Percentiles rank a stretch among this genome's conserved stretches.
Conservation (phyloP, 2,888 invertebrate genomes). For the Drosophila flavopinicola region DNA sequence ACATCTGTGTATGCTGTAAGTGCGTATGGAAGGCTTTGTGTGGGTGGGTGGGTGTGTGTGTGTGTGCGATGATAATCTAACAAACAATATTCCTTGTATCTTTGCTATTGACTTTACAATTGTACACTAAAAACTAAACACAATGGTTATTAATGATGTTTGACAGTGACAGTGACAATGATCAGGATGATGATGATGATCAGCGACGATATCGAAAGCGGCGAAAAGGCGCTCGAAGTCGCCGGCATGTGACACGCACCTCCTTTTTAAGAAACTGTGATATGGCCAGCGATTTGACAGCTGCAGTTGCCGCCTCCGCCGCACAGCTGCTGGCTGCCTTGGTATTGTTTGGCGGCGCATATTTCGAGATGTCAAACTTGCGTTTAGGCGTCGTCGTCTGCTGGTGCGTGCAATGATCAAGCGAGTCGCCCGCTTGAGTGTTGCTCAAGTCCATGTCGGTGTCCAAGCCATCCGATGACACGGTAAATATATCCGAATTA, state of each 20-base stretch:
- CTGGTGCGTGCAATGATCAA: constrained; percentile 65
- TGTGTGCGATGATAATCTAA: too few relatives aligned
- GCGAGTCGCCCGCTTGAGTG: constrained; percentile 72
- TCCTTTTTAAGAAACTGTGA: constrained; percentile 83
- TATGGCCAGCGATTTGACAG: constrained; percentile 80
- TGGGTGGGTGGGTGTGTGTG: too few relatives aligned
- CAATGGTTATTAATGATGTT: constrained; percentile 19
- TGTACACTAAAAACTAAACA: constrained; percentile 44
- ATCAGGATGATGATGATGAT: constrained; percentile 46
- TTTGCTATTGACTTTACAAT: constrained; percentile 32
- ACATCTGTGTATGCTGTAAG: too few relatives aligned
- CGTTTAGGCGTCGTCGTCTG: constrained; percentile 70
- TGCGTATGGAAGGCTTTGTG: too few relatives aligned
- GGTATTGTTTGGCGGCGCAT: constrained; percentile 74
- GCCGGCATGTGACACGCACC: constrained; percentile 82
- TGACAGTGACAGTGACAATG: constrained; percentile 19
- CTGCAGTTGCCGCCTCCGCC: constrained; percentile 80
- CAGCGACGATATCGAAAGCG: constrained; percentile 83
- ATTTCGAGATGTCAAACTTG: constrained; percentile 80
- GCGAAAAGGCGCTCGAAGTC: constrained; percentile 81
- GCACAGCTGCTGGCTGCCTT: constrained; percentile 74
- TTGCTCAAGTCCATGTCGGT: constrained; percentile 83
- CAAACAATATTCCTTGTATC: too few relatives aligned
- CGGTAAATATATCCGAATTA: constrained; percentile 84
- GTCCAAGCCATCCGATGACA: constrained; percentile 84